Evolutionary conservation across 2,888 invertebrate genomes (phyloP), one percentile per base, ranked within the genome.

Genomic region (Patella pellucida): DNA sequence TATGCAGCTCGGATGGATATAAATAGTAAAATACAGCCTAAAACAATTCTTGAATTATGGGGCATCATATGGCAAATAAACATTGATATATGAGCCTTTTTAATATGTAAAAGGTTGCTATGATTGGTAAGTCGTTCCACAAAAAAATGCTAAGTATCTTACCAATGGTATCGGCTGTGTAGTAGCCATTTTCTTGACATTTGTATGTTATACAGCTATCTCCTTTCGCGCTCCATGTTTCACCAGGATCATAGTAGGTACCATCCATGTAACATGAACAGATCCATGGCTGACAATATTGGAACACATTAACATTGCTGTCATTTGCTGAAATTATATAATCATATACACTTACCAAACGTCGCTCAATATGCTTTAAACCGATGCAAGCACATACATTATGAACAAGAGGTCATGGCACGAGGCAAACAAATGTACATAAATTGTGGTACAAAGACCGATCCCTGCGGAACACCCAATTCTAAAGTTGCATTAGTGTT

Each of bases 221-320:
- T 9, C 56, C 31, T 41, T 27, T 52, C 41, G 54, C 41, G 11
- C n/a, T 16, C 74, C 74, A 74, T 19, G 54, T 52, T 7, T 74
- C 69, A 16, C 74, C 74, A 2, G 52, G 54, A 56, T 74, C 74
- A 69, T 74, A 74, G 56, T 71, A 72, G 73, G 78, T 67, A 70
- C 77, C 78, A 68, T 79, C 73, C 79, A 79, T 79, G 50, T 73
- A 75, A 70, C 79, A 81, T 2, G 81, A 75, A 75, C 79, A 81
- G 19, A 79, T 69, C 74, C 68, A 54, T 7, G 81, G 81, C 51
- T 78, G 72, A 76, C 79, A 81, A 62, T 62, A 62, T 62, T 62
- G 62, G 12, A 62, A 62, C 3, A 23, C 19, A 62, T 62, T 62
- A 12, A 62, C 62, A 9, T 41, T 41, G 7, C 41, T 41, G 41